Percentiles rank a stretch among this genome's conserved stretches.
Conservation (phyloP, 2,888 invertebrate species). For the Ellobium chinense region DNA sequence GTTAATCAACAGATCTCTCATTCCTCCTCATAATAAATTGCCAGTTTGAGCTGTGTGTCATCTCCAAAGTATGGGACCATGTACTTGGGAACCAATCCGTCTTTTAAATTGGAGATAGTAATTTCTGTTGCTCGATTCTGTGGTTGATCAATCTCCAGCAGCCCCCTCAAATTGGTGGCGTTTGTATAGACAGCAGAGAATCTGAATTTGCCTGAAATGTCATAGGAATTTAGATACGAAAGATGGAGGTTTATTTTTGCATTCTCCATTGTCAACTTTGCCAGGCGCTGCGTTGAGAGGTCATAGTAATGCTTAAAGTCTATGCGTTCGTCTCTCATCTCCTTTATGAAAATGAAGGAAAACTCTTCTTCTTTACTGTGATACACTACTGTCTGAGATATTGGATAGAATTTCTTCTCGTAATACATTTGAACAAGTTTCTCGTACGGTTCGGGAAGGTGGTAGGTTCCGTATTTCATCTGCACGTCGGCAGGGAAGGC, state of each 20-base stretch:
- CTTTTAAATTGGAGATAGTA: constrained; percentile 56
- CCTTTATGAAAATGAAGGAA: constrained; percentile 68
- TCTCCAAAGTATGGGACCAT: constrained; percentile 57
- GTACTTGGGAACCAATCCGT: constrained; percentile 64
- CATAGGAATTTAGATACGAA: constrained; percentile 67
- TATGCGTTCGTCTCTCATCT: constrained; percentile 37
- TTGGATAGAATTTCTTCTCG: constrained; percentile 67
- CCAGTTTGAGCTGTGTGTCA: constrained; percentile 31
- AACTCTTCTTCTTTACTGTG: constrained; percentile 64
- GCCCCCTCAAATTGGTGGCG: constrained; percentile 58
- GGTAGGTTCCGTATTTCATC: constrained; percentile 67
- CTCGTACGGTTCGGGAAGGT: constrained; percentile 68
- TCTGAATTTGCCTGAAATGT: constrained; percentile 58
- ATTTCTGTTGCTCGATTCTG: constrained; percentile 54
- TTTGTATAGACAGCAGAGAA: constrained; percentile 74
- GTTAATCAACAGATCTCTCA: no score
- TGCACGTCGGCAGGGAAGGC: constrained; percentile 60
- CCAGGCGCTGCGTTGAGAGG: constrained; percentile 58
- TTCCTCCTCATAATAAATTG: constrained; percentile 35
- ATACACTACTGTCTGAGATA: constrained; percentile 67
- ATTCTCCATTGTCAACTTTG: constrained; percentile 58
- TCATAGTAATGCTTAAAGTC: constrained; percentile 64
- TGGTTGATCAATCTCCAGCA: constrained; percentile 61
- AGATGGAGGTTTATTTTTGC: constrained; percentile 59
- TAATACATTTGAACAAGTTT: constrained; percentile 66